A percentile compares a stretch with the other conserved stretches of the same genome.
Evolutionary conservation across 2,797 vertebrate genomes (phyloP).

Genomic region (Coregonus suidteri): DNA sequence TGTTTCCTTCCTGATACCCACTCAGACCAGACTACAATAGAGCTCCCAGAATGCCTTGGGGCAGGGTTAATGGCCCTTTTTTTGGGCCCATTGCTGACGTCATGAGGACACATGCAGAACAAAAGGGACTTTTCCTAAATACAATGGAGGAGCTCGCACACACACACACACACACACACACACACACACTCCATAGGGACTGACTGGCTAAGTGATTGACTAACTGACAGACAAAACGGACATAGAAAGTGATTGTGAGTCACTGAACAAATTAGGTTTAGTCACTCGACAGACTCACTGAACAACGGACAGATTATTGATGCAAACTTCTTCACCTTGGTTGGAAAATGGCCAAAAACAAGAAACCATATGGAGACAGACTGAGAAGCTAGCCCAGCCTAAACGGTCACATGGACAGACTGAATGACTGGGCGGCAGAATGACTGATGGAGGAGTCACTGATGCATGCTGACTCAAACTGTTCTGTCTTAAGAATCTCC

Average conservation of each 20-base stretch:
- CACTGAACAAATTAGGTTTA: neutral
- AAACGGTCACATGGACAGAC: neutral
- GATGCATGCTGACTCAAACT: constrained; percentile 9
- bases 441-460: neutral
- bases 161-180: constrained; percentile 6
- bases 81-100: constrained; percentile 68
- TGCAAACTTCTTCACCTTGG: neutral
- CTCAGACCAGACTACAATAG: constrained; percentile 72
- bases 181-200: neutral
- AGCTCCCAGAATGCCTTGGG: constrained; percentile 56
- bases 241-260: neutral
- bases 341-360: neutral
- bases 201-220: neutral
- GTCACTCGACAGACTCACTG: neutral
- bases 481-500: neutral
- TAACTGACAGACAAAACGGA: neutral
- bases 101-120: constrained; percentile 39
- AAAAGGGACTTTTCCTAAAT: constrained; percentile 27
- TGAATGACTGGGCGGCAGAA: neutral
- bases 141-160: constrained; percentile 16
- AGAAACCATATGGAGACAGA: constrained; percentile 14
- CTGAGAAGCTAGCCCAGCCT: neutral
- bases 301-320: neutral
- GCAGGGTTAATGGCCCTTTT: constrained; percentile 59
- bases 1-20: constrained; percentile 91